Evolutionary conservation across 2,888 invertebrate genomes (phyloP), one percentile per base, ranked within the genome.

Genomic region (Labia minor): DNA sequence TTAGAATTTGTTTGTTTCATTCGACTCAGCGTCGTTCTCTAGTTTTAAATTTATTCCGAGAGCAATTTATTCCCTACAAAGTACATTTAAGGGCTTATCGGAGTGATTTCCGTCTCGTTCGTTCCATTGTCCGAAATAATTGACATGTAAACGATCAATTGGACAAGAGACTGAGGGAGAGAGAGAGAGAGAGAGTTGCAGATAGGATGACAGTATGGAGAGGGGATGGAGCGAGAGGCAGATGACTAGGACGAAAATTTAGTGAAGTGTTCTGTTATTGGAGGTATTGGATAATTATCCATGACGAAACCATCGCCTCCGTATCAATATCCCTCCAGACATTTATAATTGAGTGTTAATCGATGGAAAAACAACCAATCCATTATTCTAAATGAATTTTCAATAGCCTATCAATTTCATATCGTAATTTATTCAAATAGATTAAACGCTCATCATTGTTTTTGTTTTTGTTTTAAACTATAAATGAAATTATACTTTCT

Each of bases 61-160:
- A 26, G 26, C 26, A 26, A 26, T 26, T 26, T 26, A 26, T 26
- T 8, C 26, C 8, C 26, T 26, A 26, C 26, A 26, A n/a, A 49
- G 49, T n/a, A 49, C 49, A 49, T 11, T 49, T 49, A 49, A 49
- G 49, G 16, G 49, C 49, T 49, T 49, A 49, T 49, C 49, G n/a
- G 49, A n/a, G 49, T 49, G 49, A 49, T 49, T 49, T 49, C 49
- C 49, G 49, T 49, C 49, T 49, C 49, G 49, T 49, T 49, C 49
- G 49, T 49, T 49, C 49, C 49, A 49, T 49, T 49, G 49, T 49
- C 49, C 49, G 14, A 49, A 49, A 49, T 16, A 49, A 49, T 49
- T 49, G 49, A 49, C 49, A 49, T 49, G 49, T 49, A 49, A 49
- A 49, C 49, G 49, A 49, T 49, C 49, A 49, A 49, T 49, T 49